A percentile compares a stretch with the other conserved stretches of the same genome.
Evolutionary conservation across 2,888 invertebrate genomes (phyloP).

Genomic region (Alloscopus bannaensis): DNA sequence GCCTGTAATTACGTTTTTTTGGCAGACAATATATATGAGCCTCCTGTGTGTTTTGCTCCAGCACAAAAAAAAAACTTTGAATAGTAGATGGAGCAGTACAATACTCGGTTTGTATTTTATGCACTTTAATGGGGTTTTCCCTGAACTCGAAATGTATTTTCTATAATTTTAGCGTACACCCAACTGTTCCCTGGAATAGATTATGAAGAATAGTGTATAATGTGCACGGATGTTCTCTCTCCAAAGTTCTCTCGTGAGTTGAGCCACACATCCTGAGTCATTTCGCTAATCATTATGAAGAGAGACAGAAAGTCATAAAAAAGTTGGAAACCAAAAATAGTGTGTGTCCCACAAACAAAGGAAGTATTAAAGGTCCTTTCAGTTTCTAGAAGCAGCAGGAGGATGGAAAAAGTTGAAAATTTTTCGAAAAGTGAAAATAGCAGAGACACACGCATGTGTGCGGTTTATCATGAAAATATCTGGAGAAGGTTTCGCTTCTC

Average conservation of each 20-base stretch:
- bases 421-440: too few species aligned
- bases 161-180: not conserved
- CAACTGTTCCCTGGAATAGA: not conserved
- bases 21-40: not conserved
- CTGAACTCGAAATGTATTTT: too few species aligned
- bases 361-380: too few species aligned
- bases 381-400: not conserved
- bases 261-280: not conserved
- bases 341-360: not conserved
- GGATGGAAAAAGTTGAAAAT: not conserved
- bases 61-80: too few species aligned
- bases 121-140: not conserved
- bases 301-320: conserved; percentile 1
- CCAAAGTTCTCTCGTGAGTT: too few species aligned
- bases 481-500: too few species aligned
- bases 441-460: too few species aligned
- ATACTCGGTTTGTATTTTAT: not conserved
- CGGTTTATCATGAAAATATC: too few species aligned
- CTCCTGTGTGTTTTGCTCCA: not conserved
- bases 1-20: conserved; percentile 5
- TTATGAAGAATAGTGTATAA: too few species aligned
- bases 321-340: not conserved
- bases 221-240: not conserved
- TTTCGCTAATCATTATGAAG: not conserved
- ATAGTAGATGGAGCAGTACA: too few species aligned